Conservation (phyloP, 2,888 invertebrate species). For the Luffia ferchaultella region DNA sequence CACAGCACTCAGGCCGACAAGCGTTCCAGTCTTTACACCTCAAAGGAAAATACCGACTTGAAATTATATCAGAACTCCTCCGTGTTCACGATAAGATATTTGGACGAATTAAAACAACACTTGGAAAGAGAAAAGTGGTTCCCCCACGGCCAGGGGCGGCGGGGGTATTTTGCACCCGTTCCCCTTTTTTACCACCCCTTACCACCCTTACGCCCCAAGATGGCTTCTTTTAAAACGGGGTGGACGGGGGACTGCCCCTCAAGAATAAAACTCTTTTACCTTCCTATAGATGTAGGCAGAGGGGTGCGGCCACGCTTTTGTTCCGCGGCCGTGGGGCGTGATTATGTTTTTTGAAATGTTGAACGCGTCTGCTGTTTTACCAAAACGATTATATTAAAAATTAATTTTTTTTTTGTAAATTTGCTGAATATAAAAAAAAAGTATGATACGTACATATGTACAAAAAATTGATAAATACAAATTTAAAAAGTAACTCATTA, state of each 20-base stretch:
- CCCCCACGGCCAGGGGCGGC: conserved; percentile 19
- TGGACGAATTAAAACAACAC: conserved; percentile 65
- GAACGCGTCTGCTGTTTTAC: not conserved
- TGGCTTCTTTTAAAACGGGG: conserved; percentile 64
- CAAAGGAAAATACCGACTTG: conserved; percentile 50
- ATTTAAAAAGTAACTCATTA: no score
- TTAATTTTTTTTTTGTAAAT: no score
- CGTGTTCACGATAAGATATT: conserved; percentile 64
- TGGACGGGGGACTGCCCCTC: conserved; percentile 47
- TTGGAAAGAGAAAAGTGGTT: conserved; percentile 57
- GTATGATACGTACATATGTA: no score
- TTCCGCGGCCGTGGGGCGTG: conserved; percentile 20
- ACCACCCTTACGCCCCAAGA: conserved; percentile 37
- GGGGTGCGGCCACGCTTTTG: conserved; percentile 35
- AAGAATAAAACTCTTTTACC: conserved; percentile 62
- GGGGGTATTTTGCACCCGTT: not conserved
- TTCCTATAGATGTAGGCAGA: conserved; percentile 42
- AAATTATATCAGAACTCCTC: conserved; percentile 59
- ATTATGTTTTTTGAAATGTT: not conserved
- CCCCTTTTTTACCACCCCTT: not conserved
- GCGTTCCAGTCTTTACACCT: conserved; percentile 29
- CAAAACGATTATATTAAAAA: not conserved
- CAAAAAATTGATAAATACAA: no score
- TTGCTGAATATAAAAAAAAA: no score
- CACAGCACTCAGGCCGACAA: not conserved